These are phyloP conservation scores for Aptenodytes forsteri DNA, from an alignment of 2,113 vertebrate genomes.

Conservation along the genomic window DNA sequence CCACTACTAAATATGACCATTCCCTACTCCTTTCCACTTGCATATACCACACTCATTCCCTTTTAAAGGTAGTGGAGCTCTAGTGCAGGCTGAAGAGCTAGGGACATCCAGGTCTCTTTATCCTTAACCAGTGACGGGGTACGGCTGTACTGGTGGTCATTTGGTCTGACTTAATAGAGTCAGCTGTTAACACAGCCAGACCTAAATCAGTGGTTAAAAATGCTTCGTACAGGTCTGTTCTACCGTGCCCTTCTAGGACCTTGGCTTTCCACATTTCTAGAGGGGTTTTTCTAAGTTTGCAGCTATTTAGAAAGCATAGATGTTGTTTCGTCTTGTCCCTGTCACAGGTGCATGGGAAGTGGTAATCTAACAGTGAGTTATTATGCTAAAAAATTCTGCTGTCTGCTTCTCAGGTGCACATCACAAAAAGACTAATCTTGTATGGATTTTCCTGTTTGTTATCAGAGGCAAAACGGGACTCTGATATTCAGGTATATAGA, in stretches of 20 bases:
- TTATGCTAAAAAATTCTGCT: slow-evolving; percentile 35
- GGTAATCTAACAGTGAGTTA: not conserved
- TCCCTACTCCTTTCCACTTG: not conserved
- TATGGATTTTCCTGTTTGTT: not conserved
- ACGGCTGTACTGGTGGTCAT: not conserved
- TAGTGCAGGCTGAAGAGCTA: not conserved
- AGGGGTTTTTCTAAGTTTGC: not conserved
- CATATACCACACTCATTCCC: not conserved
- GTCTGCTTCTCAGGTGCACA: not conserved
- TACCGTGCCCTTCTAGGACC: not conserved
- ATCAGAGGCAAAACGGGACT: not conserved
- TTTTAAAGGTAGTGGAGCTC: not conserved
- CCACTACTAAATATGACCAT: not conserved
- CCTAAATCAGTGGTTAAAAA: not conserved
- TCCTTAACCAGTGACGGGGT: not conserved
- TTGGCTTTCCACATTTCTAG: not conserved
- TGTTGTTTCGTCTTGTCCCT: not conserved
- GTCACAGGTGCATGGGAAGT: not conserved
- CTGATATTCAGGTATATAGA: not conserved
- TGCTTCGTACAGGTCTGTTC: not conserved
- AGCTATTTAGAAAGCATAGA: slow-evolving; percentile 18
- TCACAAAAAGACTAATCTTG: slow-evolving; percentile 1
- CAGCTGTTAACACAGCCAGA: not conserved
- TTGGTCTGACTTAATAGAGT: not conserved
- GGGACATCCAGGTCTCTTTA: not conserved